Conservation (phyloP, 2,888 invertebrate genomes). For the Platycheirus albimanus region DNA sequence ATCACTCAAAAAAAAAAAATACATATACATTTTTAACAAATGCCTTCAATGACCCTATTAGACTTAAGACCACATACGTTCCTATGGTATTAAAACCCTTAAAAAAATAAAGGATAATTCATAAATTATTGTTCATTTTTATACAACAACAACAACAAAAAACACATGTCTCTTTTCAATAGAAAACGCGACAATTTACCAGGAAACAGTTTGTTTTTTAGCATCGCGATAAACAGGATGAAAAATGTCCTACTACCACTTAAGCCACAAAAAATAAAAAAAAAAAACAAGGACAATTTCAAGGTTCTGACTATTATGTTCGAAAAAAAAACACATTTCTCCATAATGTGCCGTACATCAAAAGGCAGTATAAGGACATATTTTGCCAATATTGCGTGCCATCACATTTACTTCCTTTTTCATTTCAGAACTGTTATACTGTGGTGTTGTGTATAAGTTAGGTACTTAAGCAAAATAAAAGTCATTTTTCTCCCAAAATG, state of each 20-base stretch:
- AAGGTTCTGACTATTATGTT: constrained; percentile 33
- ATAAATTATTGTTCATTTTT: constrained; percentile 13
- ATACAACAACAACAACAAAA: no score
- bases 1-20: no score
- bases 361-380: neutral
- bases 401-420: neutral
- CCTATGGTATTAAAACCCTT: no score
- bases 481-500: constrained; percentile 11
- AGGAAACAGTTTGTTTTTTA: constrained; percentile 7
- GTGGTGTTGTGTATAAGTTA: constrained; percentile 3
- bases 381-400: constrained; percentile 36
- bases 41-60: no score
- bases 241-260: constrained; percentile 40
- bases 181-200: constrained; percentile 45
- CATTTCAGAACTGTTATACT: neutral
- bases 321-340: constrained; percentile 21
- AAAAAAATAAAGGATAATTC: constrained; percentile 60
- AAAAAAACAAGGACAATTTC: constrained; percentile 60
- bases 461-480: constrained; percentile 53
- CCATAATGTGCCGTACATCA: constrained; percentile 46
- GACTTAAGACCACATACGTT: no score
- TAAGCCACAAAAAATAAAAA: constrained; percentile 37
- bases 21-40: no score
- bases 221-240: constrained; percentile 59
- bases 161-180: neutral